These are phyloP conservation scores for Acholoe squamosa DNA, from an alignment of 2,888 invertebrate genomes.

Conservation along the genomic window DNA sequence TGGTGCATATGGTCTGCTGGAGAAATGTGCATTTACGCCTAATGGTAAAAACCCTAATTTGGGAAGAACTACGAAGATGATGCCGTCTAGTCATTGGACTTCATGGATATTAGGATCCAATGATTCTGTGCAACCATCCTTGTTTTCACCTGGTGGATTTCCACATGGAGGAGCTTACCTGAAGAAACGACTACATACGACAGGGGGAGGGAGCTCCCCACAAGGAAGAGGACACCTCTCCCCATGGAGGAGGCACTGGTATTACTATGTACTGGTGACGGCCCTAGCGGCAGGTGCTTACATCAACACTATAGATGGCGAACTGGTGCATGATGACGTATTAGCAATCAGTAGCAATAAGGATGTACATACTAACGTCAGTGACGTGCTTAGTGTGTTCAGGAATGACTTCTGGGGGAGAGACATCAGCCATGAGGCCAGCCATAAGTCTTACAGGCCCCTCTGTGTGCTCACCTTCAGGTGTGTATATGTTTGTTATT, in stretches of 20 bases:
- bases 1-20: too few relatives aligned
- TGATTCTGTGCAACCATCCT: too few relatives aligned
- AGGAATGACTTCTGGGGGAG: slow-evolving; percentile 36
- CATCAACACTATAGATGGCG: neutral
- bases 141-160: too few relatives aligned
- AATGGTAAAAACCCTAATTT: too few relatives aligned
- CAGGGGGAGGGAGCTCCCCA: neutral
- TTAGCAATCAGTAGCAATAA: slow-evolving; percentile 9
- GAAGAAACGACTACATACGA: too few relatives aligned
- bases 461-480: slow-evolving; percentile 47
- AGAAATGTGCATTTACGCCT: too few relatives aligned
- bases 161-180: neutral
- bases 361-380: slow-evolving; percentile 14
- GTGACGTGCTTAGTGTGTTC: neutral
- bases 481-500: neutral
- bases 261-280: neutral
- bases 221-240: neutral
- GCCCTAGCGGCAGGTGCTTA: neutral
- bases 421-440: neutral
- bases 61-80: too few relatives aligned
- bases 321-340: slow-evolving; percentile 32
- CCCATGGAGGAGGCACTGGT: neutral
- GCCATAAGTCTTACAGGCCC: slow-evolving; percentile 34
- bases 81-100: too few relatives aligned
- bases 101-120: too few relatives aligned